Evolutionary conservation across 2,113 vertebrate species (phyloP), one percentile per base, ranked within the genome.

Genomic region (Neomonachus schauinslandi): DNA sequence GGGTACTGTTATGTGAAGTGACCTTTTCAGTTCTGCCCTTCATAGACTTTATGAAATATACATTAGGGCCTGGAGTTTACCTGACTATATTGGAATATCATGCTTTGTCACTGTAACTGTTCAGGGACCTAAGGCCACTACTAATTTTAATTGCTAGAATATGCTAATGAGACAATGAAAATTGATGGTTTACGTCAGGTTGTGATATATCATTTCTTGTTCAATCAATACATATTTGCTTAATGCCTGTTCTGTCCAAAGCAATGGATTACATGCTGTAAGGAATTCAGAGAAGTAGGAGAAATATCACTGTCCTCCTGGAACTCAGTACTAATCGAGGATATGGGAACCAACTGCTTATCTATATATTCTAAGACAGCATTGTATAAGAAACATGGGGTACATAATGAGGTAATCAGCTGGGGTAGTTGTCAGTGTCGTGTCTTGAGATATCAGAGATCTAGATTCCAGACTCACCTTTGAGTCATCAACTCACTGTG

Each of bases 191-290:
- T 87, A 63, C 97, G 80, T 92, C 94, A 97, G 42, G 31, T 57
- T 96, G 15, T 96, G 94, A 97, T 97, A 7, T 74, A 95, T 97
- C 46, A 83, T 87, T 89, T 96, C 53, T 96, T 97, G 21, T 96
- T 89, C 61, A 92, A 65, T 95, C 90, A 86, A 97, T 97, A 69
- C 7, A 36, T 79, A 91, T 92, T 96, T 95, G 63, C 39, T 96
- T 79, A 89, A 77, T 92, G 77, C 39, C 80, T 97, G 14, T 95
- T 91, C 77, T 89, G 46, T 91, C 77, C 71, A 92, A 95, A 92
- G 39, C 31, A 85, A 95, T 91, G 24, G 63, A 88, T 93, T 96
- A 81, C n/a, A 8, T 91, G 59, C n/a, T 93, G 12, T 36, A 28
- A 42, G 33, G 16, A 93, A 96, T 96, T 95, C 46, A 97, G n/a